These are phyloP conservation scores for Hypolimnas misippus DNA, from an alignment of 2,888 invertebrate genomes.

Conservation along the genomic window DNA sequence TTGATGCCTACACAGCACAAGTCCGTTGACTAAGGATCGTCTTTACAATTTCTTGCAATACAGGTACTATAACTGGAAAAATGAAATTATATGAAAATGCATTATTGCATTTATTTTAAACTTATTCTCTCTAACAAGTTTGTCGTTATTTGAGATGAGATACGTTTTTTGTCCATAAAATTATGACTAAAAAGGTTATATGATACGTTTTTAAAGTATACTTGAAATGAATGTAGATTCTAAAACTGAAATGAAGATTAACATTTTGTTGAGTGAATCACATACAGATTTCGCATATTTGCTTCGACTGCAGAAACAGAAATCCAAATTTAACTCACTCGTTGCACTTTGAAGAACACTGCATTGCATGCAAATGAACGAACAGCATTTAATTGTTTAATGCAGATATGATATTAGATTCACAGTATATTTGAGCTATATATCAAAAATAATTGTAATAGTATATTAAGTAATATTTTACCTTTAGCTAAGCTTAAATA, in stretches of 20 bases:
- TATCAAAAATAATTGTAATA: too few relatives aligned
- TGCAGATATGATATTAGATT: constrained; percentile 76
- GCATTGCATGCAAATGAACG: constrained; percentile 76
- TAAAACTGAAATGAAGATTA: constrained; percentile 24
- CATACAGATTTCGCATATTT: constrained; percentile 42
- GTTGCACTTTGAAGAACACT: constrained; percentile 71
- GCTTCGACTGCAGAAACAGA: constrained; percentile 47
- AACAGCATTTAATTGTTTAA: constrained; percentile 76
- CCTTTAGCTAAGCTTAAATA: too few relatives aligned
- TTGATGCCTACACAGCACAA: constrained; percentile 50
- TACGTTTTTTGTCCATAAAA: not conserved
- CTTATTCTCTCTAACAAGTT: not conserved
- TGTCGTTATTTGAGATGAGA: too few relatives aligned
- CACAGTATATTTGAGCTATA: constrained; percentile 37
- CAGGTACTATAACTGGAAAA: not conserved
- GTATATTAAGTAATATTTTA: too few relatives aligned
- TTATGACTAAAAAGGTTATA: not conserved
- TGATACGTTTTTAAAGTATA: not conserved
- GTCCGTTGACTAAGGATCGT: constrained; percentile 6
- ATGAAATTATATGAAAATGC: not conserved
- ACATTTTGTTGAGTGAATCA: constrained; percentile 27
- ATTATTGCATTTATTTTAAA: not conserved
- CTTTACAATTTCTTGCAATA: not conserved
- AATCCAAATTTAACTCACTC: constrained; percentile 71
- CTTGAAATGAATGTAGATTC: constrained; percentile 7